Evolutionary conservation across 2,888 invertebrate genomes (phyloP).

Genomic region (Lasioglossum lativentre): DNA sequence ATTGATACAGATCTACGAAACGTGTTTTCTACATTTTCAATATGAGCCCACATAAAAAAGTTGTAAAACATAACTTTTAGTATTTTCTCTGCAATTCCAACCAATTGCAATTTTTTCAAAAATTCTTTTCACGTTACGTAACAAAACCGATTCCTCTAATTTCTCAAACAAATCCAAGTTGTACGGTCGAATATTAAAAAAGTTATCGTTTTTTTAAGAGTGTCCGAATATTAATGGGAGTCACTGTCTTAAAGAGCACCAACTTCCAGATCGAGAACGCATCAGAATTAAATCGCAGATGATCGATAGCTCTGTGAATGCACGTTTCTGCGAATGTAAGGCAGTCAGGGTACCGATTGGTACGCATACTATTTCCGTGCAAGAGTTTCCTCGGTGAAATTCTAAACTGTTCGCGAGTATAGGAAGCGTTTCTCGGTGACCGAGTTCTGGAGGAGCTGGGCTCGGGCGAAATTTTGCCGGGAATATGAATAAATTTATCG

Average conservation of each 20-base stretch:
- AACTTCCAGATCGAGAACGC: not conserved
- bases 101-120: no score
- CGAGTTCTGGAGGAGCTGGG: slow-evolving; percentile 40
- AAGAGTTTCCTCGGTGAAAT: not conserved
- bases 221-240: no score
- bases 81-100: no score
- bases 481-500: slow-evolving; percentile 82
- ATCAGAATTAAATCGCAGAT: not conserved
- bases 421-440: slow-evolving; percentile 26
- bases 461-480: slow-evolving; percentile 64
- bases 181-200: no score
- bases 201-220: no score
- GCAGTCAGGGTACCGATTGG: not conserved
- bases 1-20: no score
- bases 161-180: no score
- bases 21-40: no score
- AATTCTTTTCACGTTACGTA: no score
- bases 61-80: no score
- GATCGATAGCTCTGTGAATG: not conserved
- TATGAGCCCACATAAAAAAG: no score
- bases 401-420: not conserved
- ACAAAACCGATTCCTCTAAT: no score
- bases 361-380: not conserved
- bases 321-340: not conserved
- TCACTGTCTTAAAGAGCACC: not conserved